Conservation (phyloP, 2,888 invertebrate species). For the Diarsia brunnea region DNA sequence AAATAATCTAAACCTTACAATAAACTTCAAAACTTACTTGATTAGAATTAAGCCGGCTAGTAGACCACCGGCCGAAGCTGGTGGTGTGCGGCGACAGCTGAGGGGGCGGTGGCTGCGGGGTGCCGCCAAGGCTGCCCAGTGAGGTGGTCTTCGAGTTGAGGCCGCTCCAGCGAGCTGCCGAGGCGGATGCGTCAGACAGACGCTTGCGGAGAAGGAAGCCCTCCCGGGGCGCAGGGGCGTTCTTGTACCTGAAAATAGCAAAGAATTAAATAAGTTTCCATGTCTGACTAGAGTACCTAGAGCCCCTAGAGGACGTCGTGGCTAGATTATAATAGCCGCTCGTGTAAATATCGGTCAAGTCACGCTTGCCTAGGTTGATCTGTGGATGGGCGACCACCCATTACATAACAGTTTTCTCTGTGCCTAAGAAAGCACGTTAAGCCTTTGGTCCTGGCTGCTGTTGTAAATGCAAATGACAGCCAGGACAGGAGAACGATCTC, state of each 20-base stretch:
- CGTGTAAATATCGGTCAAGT: too few species aligned
- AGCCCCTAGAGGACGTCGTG: too few species aligned
- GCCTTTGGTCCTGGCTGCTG: too few species aligned
- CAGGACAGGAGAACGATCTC: too few species aligned
- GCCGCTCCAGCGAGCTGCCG: constrained; percentile 91
- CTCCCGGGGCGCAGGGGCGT: constrained; percentile 93
- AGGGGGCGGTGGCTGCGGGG: constrained; percentile 91
- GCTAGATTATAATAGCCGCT: too few species aligned
- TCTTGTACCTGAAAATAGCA: constrained; percentile 87
- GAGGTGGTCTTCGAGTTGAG: constrained; percentile 97
- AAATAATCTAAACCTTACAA: neutral
- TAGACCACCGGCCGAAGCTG: constrained; percentile 93
- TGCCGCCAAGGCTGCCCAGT: constrained; percentile 93
- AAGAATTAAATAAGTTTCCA: neutral
- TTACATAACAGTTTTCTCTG: too few species aligned
- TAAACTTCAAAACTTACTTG: constrained; percentile 78
- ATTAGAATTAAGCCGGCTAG: constrained; percentile 94
- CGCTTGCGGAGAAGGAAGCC: constrained; percentile 96
- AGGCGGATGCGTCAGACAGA: constrained; percentile 92
- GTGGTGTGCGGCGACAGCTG: constrained; percentile 88
- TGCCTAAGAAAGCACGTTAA: too few species aligned
- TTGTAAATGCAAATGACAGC: too few species aligned
- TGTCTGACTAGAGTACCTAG: neutral
- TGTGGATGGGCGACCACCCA: too few species aligned
- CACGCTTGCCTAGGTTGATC: too few species aligned